Evolutionary conservation across 2,113 vertebrate species (phyloP), one percentile per base, ranked within the genome.

Genomic region (Cygnus atratus): DNA sequence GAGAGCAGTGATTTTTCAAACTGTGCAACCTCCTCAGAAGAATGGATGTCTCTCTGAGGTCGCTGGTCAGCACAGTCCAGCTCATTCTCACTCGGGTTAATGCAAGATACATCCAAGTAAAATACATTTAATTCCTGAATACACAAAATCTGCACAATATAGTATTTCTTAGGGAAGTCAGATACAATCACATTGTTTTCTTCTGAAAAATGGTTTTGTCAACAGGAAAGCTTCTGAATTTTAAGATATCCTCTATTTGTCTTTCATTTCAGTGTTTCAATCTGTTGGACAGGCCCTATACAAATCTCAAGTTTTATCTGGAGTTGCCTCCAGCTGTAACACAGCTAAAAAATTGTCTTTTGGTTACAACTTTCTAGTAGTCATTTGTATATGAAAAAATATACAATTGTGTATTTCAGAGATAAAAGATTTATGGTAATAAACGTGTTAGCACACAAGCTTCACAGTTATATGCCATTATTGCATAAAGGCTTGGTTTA

Each of bases 21-120:
- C 54, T 2, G 6, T 13, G 8, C 5, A 66, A 3, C 2, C 4
- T 81, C 39, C 59, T 2, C 2, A 68, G 61, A 63, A 91, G 20
- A 35, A 24, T 8, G 1, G 1, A 0, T 31, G 5, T 44, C 10
- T 43, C 10, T 28, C 16, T 18, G 12, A 37, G 21, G 11, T 13
- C 24, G 13, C 26, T 48, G 9, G 25, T 41, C 66, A 14, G 22
- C 25, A 58, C 2, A 28, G 3, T 31, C 20, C 26, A 74, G 21
- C 4, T 66, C 35, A 22, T 35, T 65, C 29, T 52, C 44, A 52
- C 25, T 35, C 6, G 24, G 2, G 5, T 52, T 88, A n/a, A 37
- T 21, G 25, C 10, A 44, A 17, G 21, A 44, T 17, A 70, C 3
- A 37, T 3, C 4, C 8, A 52, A 24, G 4, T 12, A 78, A 29